These are phyloP conservation scores for Entomobrya proxima DNA, from an alignment of 2,888 invertebrate species.

Conservation along the genomic window DNA sequence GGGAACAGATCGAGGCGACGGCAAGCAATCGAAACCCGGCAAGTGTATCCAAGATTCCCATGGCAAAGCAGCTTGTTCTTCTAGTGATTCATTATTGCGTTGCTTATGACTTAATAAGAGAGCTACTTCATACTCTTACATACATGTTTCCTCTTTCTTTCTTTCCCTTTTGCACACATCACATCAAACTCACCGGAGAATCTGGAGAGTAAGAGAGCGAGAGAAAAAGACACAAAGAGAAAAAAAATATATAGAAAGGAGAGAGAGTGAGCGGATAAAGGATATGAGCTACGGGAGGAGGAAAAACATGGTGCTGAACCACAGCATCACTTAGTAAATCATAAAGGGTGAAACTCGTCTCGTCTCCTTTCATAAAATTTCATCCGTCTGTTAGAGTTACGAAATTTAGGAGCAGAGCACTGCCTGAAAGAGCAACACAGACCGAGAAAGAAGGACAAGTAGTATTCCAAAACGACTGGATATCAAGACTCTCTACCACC, in stretches of 20 bases:
- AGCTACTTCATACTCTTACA: conserved; percentile 39
- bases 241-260: too few relatives aligned
- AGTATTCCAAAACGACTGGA: too few relatives aligned
- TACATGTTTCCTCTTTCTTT: not conserved
- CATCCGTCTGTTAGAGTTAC: conserved; percentile 53
- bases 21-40: conserved; percentile 1
- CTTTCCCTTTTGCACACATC: not conserved
- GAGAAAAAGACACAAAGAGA: conserved; percentile 30
- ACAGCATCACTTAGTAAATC: conserved; percentile 61
- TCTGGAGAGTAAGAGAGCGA: not conserved
- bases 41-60: conserved; percentile 30
- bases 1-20: not conserved
- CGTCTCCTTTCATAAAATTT: conserved; percentile 55
- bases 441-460: conserved; percentile 27
- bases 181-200: not conserved
- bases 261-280: conserved; percentile 28
- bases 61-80: conserved; percentile 58
- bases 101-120: conserved; percentile 60
- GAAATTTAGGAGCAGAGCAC: conserved; percentile 45
- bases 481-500: not conserved
- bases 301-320: conserved; percentile 41
- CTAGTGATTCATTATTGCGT: conserved; percentile 56
- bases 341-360: conserved; percentile 55
- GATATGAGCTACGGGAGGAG: conserved; percentile 32
- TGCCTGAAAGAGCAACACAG: conserved; percentile 56